These are phyloP conservation scores for Caenorhabditis japonica DNA, from an alignment of 2,888 invertebrate genomes.

Conservation along the genomic window DNA sequence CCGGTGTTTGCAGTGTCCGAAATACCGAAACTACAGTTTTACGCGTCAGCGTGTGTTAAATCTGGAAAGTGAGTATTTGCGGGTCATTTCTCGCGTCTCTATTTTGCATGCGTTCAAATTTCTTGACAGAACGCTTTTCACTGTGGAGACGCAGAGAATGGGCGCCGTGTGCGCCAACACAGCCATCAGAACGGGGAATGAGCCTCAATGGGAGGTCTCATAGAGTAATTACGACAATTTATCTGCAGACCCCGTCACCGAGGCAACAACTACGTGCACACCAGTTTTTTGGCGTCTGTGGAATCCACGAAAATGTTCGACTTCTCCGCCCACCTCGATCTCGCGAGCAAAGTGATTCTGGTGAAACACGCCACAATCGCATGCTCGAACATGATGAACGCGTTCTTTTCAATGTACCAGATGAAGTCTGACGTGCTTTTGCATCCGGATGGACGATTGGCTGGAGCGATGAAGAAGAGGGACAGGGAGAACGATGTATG, in stretches of 20 bases:
- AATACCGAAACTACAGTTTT: constrained; percentile 27
- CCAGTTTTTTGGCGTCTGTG: constrained; percentile 27
- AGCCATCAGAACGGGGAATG: too few relatives aligned
- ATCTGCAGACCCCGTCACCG: constrained; percentile 9
- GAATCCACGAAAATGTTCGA: constrained; percentile 43
- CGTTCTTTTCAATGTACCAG: constrained; percentile 39
- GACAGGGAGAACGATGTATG: constrained; percentile 19
- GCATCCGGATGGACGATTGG: constrained; percentile 26
- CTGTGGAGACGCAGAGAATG: too few relatives aligned
- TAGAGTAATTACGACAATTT: too few relatives aligned
- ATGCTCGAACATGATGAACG: constrained; percentile 44
- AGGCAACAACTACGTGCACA: constrained; percentile 28
- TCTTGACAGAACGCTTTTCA: too few relatives aligned
- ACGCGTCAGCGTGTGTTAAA: background rate
- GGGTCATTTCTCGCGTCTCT: background rate
- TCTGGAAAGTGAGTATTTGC: background rate
- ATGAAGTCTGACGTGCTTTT: constrained; percentile 40
- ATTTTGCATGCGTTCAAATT: too few relatives aligned
- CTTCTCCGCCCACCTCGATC: constrained; percentile 27
- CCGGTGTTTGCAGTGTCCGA: constrained; percentile 27
- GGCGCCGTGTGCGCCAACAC: too few relatives aligned
- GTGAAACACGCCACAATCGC: constrained; percentile 34
- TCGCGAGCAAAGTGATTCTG: constrained; percentile 25
- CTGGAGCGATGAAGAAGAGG: constrained; percentile 36
- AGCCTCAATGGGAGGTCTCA: too few relatives aligned